Evolutionary conservation across 2,888 invertebrate genomes (phyloP), one percentile per base, ranked within the genome.

Genomic region (Agriotes lineatus): DNA sequence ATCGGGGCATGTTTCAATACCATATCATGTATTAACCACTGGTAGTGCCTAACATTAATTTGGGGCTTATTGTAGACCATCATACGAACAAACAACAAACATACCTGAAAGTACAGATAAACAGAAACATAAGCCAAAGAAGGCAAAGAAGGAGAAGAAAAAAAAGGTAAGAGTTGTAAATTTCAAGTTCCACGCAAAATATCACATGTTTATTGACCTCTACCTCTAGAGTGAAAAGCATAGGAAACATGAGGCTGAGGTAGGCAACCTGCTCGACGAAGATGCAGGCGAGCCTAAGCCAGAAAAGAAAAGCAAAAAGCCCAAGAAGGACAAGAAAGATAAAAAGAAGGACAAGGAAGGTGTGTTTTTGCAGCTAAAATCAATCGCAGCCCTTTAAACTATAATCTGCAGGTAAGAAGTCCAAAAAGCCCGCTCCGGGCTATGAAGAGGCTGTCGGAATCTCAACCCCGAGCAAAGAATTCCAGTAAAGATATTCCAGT

Each of bases 361-460:
- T 52, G 18, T n/a, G n/a, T n/a, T n/a, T n/a, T n/a, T n/a, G n/a
- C n/a, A n/a, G n/a, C n/a, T n/a, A n/a, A n/a, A n/a, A n/a, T n/a
- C n/a, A n/a, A n/a, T n/a, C n/a, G n/a, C 84, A 74, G 30, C 75
- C 76, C n/a, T 78, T 78, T 69, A 82, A 84, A 72, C 16, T 37
- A n/a, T n/a, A n/a, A n/a, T n/a, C n/a, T n/a, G n/a, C 59, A 81
- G 78, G 73, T 67, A 79, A 87, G 84, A 79, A 86, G 86, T 71
- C 85, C 82, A 75, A 87, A 85, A 91, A 90, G 80, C 86, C 88
- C 57, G 89, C 91, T 81, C 86, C 88, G 30, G 96, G 93, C 57
- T 96, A 96, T 80, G 96, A 96, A 84, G 96, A 96, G 86, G 93
- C 96, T 37, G 88, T 93, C 77, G 96, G 96, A 72, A 95, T 96